These are phyloP conservation scores for Ostrea denselamellosa DNA, from an alignment of 1,140 invertebrate species.

Conservation along the genomic window DNA sequence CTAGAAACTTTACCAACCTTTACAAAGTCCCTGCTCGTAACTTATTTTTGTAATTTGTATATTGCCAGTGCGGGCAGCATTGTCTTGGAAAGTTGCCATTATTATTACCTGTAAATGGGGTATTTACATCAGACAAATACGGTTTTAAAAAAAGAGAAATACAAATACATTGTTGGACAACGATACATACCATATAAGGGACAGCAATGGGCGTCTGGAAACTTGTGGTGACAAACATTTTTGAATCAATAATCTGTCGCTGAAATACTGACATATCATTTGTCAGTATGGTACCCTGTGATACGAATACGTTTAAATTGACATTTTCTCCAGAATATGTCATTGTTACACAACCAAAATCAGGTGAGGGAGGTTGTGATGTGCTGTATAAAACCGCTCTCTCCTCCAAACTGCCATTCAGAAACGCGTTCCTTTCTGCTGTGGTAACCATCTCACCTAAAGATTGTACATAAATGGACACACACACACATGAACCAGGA, in stretches of 20 bases:
- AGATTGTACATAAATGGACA: not conserved
- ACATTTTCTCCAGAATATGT: not conserved
- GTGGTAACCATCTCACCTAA: not conserved
- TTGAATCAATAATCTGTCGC: not conserved
- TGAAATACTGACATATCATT: not conserved
- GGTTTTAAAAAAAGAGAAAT: no score
- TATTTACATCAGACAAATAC: no score
- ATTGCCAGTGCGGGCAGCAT: not conserved
- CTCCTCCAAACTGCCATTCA: not conserved
- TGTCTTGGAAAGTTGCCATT: not conserved
- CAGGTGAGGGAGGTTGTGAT: not conserved
- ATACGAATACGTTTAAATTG: not conserved
- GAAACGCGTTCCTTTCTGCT: not conserved
- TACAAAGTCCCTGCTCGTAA: not conserved
- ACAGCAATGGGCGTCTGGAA: not conserved
- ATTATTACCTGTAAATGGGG: no score
- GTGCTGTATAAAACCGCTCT: slow-evolving; percentile 1
- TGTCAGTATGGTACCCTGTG: not conserved
- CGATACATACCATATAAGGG: slow-evolving; percentile 3
- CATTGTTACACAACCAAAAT: slow-evolving; percentile 26
- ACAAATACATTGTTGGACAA: not conserved
- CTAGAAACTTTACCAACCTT: not conserved
- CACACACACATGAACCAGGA: not conserved
- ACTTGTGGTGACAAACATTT: not conserved
- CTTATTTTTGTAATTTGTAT: not conserved